Percentiles rank a stretch among this genome's conserved stretches.
These are phyloP conservation scores for Campylomormyrus tamandua DNA, from an alignment of 2,113 vertebrate species.

Conservation along the genomic window DNA sequence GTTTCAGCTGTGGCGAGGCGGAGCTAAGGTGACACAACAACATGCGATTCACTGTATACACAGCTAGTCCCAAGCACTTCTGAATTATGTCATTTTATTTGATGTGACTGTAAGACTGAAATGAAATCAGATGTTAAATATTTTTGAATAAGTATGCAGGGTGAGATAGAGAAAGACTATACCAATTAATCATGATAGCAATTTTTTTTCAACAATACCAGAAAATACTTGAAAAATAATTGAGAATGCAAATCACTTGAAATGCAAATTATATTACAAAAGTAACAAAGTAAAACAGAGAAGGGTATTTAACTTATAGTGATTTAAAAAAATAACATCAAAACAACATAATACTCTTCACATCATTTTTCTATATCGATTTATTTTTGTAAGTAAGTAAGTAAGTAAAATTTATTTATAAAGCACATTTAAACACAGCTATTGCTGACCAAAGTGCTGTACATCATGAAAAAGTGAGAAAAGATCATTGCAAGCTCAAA, in stretches of 20 bases:
- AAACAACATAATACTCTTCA: neutral
- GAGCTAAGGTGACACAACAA: conserved; percentile 51
- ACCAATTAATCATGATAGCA: neutral
- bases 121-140: neutral
- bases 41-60: neutral
- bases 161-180: neutral
- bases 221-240: neutral
- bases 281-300: neutral
- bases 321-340: neutral
- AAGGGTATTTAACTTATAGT: neutral
- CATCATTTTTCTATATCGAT: neutral
- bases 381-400: no score
- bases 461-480: neutral
- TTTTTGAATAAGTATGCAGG: neutral
- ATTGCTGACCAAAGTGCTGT: no score
- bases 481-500: neutral
- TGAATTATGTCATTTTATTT: neutral
- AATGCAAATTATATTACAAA: neutral
- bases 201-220: neutral
- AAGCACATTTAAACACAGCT: no score
- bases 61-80: neutral
- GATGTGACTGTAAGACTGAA: neutral
- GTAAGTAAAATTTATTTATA: no score
- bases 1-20: conserved; percentile 48
- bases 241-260: neutral